These are phyloP conservation scores for Halocaridina rubra DNA, from an alignment of 2,888 invertebrate genomes.

Conservation along the genomic window DNA sequence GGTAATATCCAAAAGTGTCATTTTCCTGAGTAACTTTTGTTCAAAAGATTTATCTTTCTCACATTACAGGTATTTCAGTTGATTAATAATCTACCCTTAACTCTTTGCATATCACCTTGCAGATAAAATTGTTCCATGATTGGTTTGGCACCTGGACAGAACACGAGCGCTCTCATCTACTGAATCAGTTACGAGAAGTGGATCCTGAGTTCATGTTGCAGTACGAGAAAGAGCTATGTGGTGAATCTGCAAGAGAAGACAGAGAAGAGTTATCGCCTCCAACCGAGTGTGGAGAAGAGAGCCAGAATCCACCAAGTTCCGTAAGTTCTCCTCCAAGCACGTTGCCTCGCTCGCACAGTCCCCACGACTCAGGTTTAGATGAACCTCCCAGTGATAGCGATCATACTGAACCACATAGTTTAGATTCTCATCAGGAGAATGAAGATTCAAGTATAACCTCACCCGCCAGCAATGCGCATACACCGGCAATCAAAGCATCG, in stretches of 20 bases:
- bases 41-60: too few species aligned
- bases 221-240: slow-evolving; percentile 23
- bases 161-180: slow-evolving; percentile 78
- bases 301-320: slow-evolving; percentile 39
- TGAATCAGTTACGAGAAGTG: slow-evolving; percentile 78
- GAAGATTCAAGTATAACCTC: too few species aligned
- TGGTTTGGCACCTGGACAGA: slow-evolving; percentile 85
- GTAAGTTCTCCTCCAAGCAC: slow-evolving; percentile 54
- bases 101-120: too few species aligned
- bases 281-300: slow-evolving; percentile 13
- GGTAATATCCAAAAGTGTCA: too few species aligned
- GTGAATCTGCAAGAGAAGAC: not conserved
- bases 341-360: slow-evolving; percentile 53
- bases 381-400: slow-evolving; percentile 45
- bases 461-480: too few species aligned
- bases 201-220: slow-evolving; percentile 75
- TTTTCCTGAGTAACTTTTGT: too few species aligned
- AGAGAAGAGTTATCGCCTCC: too few species aligned
- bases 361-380: slow-evolving; percentile 56
- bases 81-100: too few species aligned
- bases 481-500: too few species aligned
- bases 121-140: slow-evolving; percentile 86
- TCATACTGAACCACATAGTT: slow-evolving; percentile 38
- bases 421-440: slow-evolving; percentile 24
- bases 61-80: too few species aligned